Evolutionary conservation across 2,888 invertebrate species (phyloP), one percentile per base, ranked within the genome.

Genomic region (Prosopocoilus inquinatus): DNA sequence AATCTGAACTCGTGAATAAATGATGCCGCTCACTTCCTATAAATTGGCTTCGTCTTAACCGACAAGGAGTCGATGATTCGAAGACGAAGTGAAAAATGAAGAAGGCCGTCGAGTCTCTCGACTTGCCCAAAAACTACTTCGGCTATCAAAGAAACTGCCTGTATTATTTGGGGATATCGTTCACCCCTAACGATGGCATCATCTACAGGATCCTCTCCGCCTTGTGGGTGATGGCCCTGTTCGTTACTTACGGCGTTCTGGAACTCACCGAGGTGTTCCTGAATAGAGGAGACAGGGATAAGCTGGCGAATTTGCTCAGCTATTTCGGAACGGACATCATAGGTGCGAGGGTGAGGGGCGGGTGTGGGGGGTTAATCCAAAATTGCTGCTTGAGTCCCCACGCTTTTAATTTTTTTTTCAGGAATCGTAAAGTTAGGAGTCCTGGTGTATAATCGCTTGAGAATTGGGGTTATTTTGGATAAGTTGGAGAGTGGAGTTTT

Each of bases 401-500:
- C 12, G 2, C 16, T 2, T 13, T 11, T 41, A 41, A 5, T 3
- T 41, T 38, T 38, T 16, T 41, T 50, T 41, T 8, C 41, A n/a
- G 50, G 50, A n/a, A 33, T 50, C 2, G 15, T 50, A n/a, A 50
- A 50, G n/a, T 15, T 43, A 2, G 33, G 41, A n/a, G 41, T 50
- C 13, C 20, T 50, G n/a, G 4, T 50, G 20, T 43, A 50, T 20
- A 43, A 50, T 34, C 50, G 50, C 5, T 33, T 41, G 32, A 41
- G 41, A 44, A 43, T 50, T 28, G 39, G 13, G 4, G 33, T 33
- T 4, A 50, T 50, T 39, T 33, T 50, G 15, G 15, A 43, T 11
- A 28, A 41, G n/a, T 50, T 50, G 8, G 41, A 50, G 33, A 32
- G 13, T 2, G 50, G 50, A 1, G 16, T 41, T 33, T 50, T 50